These are phyloP conservation scores for Oreotragus oreotragus DNA, from an alignment of 2,113 vertebrate species.

Conservation along the genomic window DNA sequence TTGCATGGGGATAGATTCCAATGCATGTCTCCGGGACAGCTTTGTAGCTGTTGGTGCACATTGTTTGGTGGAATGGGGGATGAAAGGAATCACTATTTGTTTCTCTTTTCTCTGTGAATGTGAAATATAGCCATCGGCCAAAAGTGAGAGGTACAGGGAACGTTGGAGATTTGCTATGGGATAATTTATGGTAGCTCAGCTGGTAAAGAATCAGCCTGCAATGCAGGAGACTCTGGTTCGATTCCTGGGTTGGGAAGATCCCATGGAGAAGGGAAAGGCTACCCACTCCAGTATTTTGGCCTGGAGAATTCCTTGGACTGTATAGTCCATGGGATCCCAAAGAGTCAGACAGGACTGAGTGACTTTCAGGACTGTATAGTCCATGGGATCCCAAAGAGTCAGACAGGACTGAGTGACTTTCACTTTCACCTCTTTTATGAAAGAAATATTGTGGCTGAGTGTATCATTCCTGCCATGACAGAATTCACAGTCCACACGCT, in stretches of 20 bases:
- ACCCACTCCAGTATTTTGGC: not conserved
- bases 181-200: not conserved
- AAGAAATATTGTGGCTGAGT: not conserved
- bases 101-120: not conserved
- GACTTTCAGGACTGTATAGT: not conserved
- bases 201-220: not conserved
- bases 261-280: not conserved
- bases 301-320: not conserved
- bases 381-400: not conserved
- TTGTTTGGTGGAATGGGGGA: not conserved
- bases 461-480: not conserved
- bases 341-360: not conserved
- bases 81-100: not conserved
- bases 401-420: not conserved
- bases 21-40: accelerated
- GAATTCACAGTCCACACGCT: not conserved
- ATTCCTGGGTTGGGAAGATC: not conserved
- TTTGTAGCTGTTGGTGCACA: too few species aligned
- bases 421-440: not conserved
- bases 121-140: not conserved
- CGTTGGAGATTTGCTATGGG: not conserved
- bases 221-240: accelerated
- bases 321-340: not conserved
- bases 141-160: not conserved
- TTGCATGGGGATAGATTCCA: not conserved